Conservation (phyloP, 2,113 vertebrate genomes). For the Todiramphus saurophagus region DNA sequence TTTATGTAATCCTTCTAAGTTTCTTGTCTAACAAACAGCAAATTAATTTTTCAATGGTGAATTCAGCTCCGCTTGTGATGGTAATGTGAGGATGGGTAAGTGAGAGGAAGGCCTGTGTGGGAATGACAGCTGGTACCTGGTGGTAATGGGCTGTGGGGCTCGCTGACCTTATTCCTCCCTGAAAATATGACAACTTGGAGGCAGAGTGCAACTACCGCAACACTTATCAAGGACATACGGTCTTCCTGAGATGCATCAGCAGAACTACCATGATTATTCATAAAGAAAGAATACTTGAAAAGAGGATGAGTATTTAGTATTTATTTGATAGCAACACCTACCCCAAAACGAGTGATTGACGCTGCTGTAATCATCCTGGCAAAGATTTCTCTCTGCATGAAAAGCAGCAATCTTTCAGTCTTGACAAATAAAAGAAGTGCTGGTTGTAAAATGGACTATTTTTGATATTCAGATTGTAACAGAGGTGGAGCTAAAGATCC, state of each 20-base stretch:
- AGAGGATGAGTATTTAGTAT: neutral
- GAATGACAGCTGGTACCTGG: neutral
- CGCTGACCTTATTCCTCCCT: neutral
- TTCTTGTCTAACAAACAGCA: neutral
- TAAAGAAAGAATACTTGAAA: neutral
- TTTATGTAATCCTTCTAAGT: neutral
- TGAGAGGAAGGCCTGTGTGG: neutral
- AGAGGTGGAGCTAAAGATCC: neutral
- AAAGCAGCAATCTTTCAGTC: neutral
- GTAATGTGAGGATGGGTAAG: neutral
- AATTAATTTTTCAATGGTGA: neutral
- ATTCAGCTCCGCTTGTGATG: neutral
- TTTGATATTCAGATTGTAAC: neutral
- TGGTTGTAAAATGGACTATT: neutral
- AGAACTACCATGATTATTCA: neutral
- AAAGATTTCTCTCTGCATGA: neutral
- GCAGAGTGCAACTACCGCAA: neutral
- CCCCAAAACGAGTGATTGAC: neutral
- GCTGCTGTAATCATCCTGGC: neutral
- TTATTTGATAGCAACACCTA: neutral
- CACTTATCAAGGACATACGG: neutral
- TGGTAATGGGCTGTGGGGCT: neutral
- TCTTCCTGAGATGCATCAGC: neutral
- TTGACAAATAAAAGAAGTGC: neutral
- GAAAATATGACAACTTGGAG: neutral